These are phyloP conservation scores for Xiphydria camelus DNA, from an alignment of 2,888 invertebrate species.

Conservation along the genomic window DNA sequence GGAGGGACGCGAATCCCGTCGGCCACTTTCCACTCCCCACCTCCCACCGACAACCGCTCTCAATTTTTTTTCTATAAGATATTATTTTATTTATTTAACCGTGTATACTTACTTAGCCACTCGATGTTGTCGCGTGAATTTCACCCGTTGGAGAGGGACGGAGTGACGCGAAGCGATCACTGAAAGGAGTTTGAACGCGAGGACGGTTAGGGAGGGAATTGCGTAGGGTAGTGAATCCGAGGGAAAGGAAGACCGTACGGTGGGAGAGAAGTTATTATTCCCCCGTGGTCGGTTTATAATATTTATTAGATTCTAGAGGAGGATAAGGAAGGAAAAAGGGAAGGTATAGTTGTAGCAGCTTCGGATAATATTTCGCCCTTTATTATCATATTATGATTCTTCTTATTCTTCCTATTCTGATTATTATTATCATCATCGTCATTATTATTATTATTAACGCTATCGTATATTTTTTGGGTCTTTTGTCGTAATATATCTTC, in stretches of 20 bases:
- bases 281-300: constrained; percentile 22
- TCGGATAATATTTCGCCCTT: too few species aligned
- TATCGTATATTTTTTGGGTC: constrained; percentile 34
- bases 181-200: constrained; percentile 18
- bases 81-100: constrained; percentile 3
- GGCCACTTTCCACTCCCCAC: neutral
- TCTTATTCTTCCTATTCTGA: neutral
- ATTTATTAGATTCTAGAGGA: constrained; percentile 10
- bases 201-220: constrained; percentile 13
- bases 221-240: constrained; percentile 5
- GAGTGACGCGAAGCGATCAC: neutral
- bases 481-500: constrained; percentile 39
- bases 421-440: constrained; percentile 1
- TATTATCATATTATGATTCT: neutral
- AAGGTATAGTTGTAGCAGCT: too few species aligned
- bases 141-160: neutral
- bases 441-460: constrained; percentile 28
- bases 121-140: constrained; percentile 4
- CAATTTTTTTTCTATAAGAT: constrained; percentile 1
- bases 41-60: neutral
- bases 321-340: constrained; percentile 4
- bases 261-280: too few species aligned
- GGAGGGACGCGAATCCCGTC: neutral
- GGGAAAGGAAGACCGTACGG: too few species aligned
- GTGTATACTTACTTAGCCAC: constrained; percentile 2